These are phyloP conservation scores for Heliconius nattereri DNA, from an alignment of 1,140 invertebrate genomes.

Conservation along the genomic window DNA sequence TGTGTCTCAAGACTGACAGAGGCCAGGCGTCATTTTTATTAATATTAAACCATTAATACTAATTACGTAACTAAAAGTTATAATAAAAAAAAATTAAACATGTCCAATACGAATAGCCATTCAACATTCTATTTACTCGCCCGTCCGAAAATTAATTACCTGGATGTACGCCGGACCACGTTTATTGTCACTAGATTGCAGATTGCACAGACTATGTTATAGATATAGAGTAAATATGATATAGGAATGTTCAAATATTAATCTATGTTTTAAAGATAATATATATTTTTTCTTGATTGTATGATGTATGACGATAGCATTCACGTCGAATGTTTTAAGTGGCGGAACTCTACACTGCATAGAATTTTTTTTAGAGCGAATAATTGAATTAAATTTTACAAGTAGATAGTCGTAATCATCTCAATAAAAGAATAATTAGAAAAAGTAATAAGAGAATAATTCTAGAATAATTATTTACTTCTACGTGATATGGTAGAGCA, in stretches of 20 bases:
- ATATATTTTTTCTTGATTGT: neutral
- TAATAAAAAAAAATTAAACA: neutral
- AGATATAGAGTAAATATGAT: neutral
- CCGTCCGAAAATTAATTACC: slow-evolving; percentile 11
- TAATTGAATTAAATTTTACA: too few relatives aligned
- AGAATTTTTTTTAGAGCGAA: too few relatives aligned
- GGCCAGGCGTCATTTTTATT: neutral
- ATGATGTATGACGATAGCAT: too few relatives aligned
- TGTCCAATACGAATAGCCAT: neutral
- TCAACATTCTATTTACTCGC: slow-evolving; percentile 1
- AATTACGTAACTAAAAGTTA: neutral
- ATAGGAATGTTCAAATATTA: neutral
- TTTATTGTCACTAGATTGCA: slow-evolving; percentile 2
- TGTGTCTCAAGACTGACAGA: neutral
- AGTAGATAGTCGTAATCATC: too few relatives aligned
- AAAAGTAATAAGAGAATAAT: too few relatives aligned
- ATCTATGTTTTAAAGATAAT: neutral
- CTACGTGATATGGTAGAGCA: neutral
- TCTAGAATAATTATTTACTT: too few relatives aligned
- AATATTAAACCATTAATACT: neutral
- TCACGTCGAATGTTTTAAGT: too few relatives aligned
- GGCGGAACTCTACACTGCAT: too few relatives aligned
- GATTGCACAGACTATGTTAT: slow-evolving; percentile 3
- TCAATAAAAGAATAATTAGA: too few relatives aligned
- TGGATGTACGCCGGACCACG: neutral